Conservation (phyloP, 2,113 vertebrate genomes). For the Phyllostomus hastatus region DNA sequence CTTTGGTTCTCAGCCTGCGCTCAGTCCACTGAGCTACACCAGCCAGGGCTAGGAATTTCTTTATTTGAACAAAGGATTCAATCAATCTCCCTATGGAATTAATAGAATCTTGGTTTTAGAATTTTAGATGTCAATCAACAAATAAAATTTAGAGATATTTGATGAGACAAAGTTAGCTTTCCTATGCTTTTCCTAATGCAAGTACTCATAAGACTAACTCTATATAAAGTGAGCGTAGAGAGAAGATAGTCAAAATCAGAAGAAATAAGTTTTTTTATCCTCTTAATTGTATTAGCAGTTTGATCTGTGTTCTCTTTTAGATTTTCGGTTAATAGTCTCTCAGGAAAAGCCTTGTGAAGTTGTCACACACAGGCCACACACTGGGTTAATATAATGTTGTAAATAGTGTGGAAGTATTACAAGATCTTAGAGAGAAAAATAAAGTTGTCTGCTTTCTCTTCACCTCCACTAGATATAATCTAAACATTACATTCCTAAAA, state of each 20-base stretch:
- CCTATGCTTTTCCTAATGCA: not conserved
- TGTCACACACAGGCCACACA: not conserved
- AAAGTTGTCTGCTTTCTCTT: conserved; percentile 39
- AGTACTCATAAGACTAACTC: not conserved
- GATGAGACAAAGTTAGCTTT: conserved; percentile 20
- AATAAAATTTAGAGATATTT: conserved; percentile 17
- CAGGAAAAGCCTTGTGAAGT: not conserved
- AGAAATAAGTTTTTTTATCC: not conserved
- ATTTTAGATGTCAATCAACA: not conserved
- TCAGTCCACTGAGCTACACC: no score
- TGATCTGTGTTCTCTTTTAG: not conserved
- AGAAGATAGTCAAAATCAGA: not conserved
- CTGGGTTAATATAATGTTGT: not conserved
- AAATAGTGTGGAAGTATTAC: not conserved
- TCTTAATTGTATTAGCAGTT: not conserved
- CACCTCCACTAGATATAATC: conserved; percentile 12
- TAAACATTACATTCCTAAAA: conserved; percentile 57
- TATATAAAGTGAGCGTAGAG: not conserved
- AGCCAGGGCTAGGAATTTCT: not conserved
- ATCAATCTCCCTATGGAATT: not conserved
- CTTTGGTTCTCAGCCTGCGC: no score
- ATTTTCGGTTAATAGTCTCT: not conserved
- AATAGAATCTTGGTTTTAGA: not conserved
- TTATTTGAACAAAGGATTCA: conserved; percentile 28
- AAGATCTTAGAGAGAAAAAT: not conserved